Evolutionary conservation across 2,113 vertebrate genomes (phyloP), one percentile per base, ranked within the genome.

Genomic region (Rallus limicola): DNA sequence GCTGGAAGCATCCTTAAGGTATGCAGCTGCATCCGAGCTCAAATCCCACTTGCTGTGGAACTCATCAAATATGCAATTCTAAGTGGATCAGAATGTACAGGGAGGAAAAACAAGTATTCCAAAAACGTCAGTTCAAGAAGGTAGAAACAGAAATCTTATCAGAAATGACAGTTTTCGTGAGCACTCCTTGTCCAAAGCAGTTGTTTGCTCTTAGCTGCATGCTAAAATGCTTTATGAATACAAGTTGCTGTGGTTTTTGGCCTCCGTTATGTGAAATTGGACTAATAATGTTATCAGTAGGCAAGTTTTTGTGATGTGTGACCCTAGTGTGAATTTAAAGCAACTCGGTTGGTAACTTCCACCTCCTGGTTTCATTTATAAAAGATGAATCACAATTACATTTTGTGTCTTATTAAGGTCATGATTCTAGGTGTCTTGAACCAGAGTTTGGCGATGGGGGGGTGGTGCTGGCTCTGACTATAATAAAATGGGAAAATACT

Each of bases 11-110:
- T 77, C 94, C 91, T 89, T 40, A 75, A 91, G 91, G 69, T 91
- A 82, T 6, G 3, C 86, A 93, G 83, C 83, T 92, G 77, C 78
- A 63, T 86, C 76, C 42, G 44, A 88, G 77, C 42, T 80, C 52
- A 56, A 34, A 75, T 40, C 68, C 74, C 31, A 23, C 67, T 92
- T 90, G 71, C 82, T 56, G 12, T 48, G 75, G 64, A 96, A 84
- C 71, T 88, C 68, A 64, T 92, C 64, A 92, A 92, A 86, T 94
- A 81, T 29, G 60, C 85, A 81, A 92, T 94, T 95, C 71, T 81
- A 68, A 90, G 82, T 88, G 69, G 79, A 92, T 92, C 93, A 81
- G 60, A 90, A 74, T 60, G 72, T 81, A 70, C 90, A 36, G 48
- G 24, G 26, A 91, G 36, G 62, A 86, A 56, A 85, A 90, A 56